Evolutionary conservation across 2,888 invertebrate genomes (phyloP).

Genomic region (Mechanitis mazaeus): DNA sequence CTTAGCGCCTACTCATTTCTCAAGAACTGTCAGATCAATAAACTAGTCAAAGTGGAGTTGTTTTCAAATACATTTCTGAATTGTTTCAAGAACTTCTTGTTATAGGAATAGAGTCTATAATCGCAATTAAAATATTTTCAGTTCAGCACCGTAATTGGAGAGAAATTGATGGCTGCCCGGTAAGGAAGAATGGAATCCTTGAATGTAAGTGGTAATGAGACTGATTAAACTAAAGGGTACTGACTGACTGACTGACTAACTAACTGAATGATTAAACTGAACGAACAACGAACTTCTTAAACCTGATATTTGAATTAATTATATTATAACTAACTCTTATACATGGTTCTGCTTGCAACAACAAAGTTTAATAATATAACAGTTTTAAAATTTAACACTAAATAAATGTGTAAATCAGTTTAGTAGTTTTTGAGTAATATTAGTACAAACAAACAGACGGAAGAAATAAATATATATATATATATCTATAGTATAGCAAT

Average conservation of each 20-base stretch:
- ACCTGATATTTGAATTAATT: constrained; percentile 5
- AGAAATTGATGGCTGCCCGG: constrained; percentile 31
- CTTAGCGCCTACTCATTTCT: not conserved
- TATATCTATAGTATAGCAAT: no score
- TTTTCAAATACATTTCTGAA: not conserved
- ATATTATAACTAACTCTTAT: constrained; percentile 10
- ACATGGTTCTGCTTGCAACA: no score
- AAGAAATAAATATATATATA: no score
- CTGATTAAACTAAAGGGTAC: constrained; percentile 30
- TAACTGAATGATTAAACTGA: not conserved
- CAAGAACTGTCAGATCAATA: not conserved
- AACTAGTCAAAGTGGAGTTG: not conserved
- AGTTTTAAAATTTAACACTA: no score
- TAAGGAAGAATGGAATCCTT: constrained; percentile 33
- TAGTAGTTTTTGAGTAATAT: no score
- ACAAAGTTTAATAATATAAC: no score
- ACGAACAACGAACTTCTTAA: constrained; percentile 10
- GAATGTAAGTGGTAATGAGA: constrained; percentile 42
- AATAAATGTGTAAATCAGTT: no score
- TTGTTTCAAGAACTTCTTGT: not conserved
- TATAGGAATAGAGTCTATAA: constrained; percentile 1
- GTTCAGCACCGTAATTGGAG: constrained; percentile 30
- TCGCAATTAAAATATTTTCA: not conserved
- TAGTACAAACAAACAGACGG: no score
- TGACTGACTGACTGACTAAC: no score